Percentiles rank a stretch among this genome's conserved stretches.
These are phyloP conservation scores for Agriopis marginaria DNA, from an alignment of 2,888 invertebrate species.

Conservation along the genomic window DNA sequence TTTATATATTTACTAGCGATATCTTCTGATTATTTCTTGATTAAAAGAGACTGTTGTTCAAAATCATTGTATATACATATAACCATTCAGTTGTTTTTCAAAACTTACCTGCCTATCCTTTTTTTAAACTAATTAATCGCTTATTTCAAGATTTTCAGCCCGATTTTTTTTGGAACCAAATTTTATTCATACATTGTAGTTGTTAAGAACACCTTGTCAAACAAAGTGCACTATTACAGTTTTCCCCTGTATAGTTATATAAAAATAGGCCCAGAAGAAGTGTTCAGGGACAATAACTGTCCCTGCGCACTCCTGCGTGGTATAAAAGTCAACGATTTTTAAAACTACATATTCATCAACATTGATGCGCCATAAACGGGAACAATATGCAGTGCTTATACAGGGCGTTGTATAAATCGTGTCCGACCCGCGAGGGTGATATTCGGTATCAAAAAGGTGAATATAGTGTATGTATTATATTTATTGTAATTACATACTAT, in stretches of 20 bases:
- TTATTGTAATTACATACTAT: too few relatives aligned
- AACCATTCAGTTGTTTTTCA: not conserved
- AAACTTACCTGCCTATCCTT: not conserved
- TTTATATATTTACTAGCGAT: too few relatives aligned
- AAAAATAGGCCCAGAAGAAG: constrained; percentile 51
- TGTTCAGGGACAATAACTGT: constrained; percentile 36
- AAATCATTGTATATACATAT: not conserved
- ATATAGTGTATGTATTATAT: too few relatives aligned
- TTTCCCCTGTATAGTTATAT: constrained; percentile 35
- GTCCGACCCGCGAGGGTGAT: too few relatives aligned
- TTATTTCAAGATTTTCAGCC: constrained; percentile 1
- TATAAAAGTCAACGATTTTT: constrained; percentile 6
- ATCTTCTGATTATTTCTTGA: not conserved
- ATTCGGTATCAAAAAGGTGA: too few relatives aligned
- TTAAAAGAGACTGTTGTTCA: not conserved
- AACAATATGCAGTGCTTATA: too few relatives aligned
- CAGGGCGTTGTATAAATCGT: too few relatives aligned
- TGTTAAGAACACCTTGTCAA: constrained; percentile 17
- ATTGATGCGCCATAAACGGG: too few relatives aligned
- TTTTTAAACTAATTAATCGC: not conserved
- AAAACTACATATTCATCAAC: too few relatives aligned
- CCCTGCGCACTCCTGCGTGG: constrained; percentile 36
- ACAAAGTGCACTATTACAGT: constrained; percentile 25
- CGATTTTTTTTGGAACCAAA: not conserved
- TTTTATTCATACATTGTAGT: not conserved